Base-by-base conservation (phyloP, 2,797 vertebrate genomes). In the Pitangus sulphuratus region DNA sequence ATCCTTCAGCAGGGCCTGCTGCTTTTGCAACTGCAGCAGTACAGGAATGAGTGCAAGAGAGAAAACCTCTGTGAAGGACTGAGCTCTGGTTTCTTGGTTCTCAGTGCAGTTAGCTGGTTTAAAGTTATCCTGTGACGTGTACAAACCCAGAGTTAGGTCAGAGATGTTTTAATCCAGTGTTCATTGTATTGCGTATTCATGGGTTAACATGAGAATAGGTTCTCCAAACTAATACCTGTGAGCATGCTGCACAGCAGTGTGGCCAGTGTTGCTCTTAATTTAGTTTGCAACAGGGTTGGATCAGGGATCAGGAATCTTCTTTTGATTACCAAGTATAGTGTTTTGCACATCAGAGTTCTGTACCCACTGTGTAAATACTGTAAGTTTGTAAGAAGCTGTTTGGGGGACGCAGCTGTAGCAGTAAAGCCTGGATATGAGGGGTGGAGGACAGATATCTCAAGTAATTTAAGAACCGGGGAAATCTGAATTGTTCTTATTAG, bases 141-240 rank as follows among this genome's bases (percentile, higher is more conserved):
- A 24, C 12, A 85, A 84, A 60, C 11, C 5, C n/a, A 24, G 26
- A 20, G 1, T 5, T 58, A 6, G 1, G 7, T 26, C 0, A 0
- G 15, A 39, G 28, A 17, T 6, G 0, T 74, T 60, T 82, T 42
- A 47, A 47, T 74, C 21, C 68, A 5, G 0, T 45, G 28, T 44
- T 79, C 18, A 57, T 82, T 1, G 0, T 57, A 30, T 48, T 76
- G 15, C 0, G 0, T 44, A 8, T 51, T 72, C 24, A 12, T 16
- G 11, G 25, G 0, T 47, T 86, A n/a, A 30, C 9, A 8, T 8
- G 8, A 69, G 50, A 61, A 10, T 21, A 78, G 12, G 13, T 65
- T 72, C 18, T 85, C 42, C 1, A 1, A 3, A 53, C 4, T 28
- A 60, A 35, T 21, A 25, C 31, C 42, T 68, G 37, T 8, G 37